phyloP scores from a whole-genome alignment of 2,888 invertebrate species.

The Peribatodes rhomboidaria region DNA sequence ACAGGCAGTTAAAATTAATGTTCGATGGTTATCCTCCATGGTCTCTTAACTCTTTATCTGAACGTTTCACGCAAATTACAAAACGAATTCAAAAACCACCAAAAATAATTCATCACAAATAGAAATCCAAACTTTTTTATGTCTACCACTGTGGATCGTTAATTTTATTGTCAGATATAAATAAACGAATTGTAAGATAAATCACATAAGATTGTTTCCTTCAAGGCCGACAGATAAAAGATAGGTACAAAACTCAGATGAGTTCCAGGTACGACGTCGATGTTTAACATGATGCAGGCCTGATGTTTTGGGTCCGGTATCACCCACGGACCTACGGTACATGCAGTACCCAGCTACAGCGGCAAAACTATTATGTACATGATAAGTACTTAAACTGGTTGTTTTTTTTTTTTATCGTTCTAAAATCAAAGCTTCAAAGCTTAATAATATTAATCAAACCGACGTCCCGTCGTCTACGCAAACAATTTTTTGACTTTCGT shows the following conservation, averaged over 20 bases:
- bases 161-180: conserved; percentile 64
- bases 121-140: conserved; percentile 57
- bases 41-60: conserved; percentile 42
- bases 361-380: not conserved
- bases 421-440: no score
- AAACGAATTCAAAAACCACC: conserved; percentile 46
- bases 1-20: conserved; percentile 51
- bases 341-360: not conserved
- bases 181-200: conserved; percentile 62
- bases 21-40: conserved; percentile 42
- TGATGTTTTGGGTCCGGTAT: conserved; percentile 7
- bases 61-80: conserved; percentile 48
- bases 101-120: conserved; percentile 50
- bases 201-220: conserved; percentile 55
- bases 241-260: conserved; percentile 51
- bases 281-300: conserved; percentile 41
- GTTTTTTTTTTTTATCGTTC: no score
- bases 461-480: no score
- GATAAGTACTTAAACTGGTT: not conserved
- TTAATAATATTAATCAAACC: no score
- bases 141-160: conserved; percentile 57
- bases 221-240: conserved; percentile 53
- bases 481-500: no score
- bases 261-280: conserved; percentile 48
- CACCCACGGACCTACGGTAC: no score